Base-by-base conservation (phyloP, 2,113 vertebrate genomes). In the Rattus rattus region DNA sequence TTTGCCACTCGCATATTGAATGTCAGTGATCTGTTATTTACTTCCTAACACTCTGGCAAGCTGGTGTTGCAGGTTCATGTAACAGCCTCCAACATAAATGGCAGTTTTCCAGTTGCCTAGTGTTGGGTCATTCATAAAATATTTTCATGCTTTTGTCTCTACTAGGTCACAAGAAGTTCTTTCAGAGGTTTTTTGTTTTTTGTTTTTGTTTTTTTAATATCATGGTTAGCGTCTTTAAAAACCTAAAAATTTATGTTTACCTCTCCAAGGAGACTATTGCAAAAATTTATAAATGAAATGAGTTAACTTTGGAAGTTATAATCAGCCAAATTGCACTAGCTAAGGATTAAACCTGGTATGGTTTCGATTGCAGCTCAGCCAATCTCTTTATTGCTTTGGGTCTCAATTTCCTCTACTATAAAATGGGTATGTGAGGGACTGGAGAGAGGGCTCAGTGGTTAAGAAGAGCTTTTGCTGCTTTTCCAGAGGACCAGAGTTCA, bases 121-220 rank as follows among this genome's bases (percentile, higher is more conserved):
- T 59, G 10, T 56, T 92, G 92, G 80, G 69, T 39, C 88, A 95
- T 90, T 97, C 90, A 95, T 26, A 97, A 95, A 97, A 84, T n/a
- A 92, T 93, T 95, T 97, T 92, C 81, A 91, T 9, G 86, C 36
- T 72, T 85, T 88, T 77, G 54, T 56, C 75, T 94, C n/a, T 77
- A 91, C 95, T 77, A 43, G 83, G 28, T 94, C 52, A 90, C 49
- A 88, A 43, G 87, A 90, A 95, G 4, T n/a, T 96, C 70, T 95
- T 96, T 56, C 56, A 85, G 83, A 87, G 36, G 11, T 95, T 92
- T 91, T 36, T 80, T 96, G 2, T 95, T 33, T 65, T 65, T 65
- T 20, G 17, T 5, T 19, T 59, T 59, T 17, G 59, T 59, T 59
- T 59, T 59, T 59, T 30, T 67, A 28, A 69, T 96, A 26, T 94